These are phyloP conservation scores for Apodemus sylvaticus DNA, from an alignment of 2,113 vertebrate genomes.

Conservation along the genomic window DNA sequence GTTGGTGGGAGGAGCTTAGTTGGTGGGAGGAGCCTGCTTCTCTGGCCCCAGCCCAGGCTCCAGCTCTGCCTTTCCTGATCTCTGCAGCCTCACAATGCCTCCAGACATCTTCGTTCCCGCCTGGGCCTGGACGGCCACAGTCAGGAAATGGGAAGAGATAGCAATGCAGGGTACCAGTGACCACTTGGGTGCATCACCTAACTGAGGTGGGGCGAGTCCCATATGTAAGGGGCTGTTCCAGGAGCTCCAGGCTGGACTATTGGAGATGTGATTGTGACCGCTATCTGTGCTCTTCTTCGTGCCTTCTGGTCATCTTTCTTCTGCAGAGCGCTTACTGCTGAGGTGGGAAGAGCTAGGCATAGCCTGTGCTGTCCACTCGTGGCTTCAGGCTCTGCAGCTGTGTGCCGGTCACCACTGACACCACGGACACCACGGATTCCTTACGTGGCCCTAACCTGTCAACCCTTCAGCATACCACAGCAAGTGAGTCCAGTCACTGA, in stretches of 20 bases:
- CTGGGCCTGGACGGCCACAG: not conserved
- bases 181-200: accelerated
- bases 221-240: not conserved
- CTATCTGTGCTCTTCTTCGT: not conserved
- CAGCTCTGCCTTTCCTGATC: not conserved
- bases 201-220: no score
- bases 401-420: no score
- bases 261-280: not conserved
- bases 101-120: not conserved
- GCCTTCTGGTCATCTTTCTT: not conserved
- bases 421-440: no score
- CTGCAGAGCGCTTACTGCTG: not conserved
- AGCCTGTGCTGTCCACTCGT: accelerated
- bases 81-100: not conserved
- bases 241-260: not conserved
- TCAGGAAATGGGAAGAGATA: not conserved
- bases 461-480: no score
- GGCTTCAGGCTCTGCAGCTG: not conserved
- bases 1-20: no score
- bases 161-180: not conserved
- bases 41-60: accelerated
- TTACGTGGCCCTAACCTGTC: not conserved
- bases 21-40: not conserved
- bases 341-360: not conserved
- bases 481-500: not conserved